Base-by-base conservation (phyloP, 2,113 vertebrate genomes). In the Coturnix japonica region DNA sequence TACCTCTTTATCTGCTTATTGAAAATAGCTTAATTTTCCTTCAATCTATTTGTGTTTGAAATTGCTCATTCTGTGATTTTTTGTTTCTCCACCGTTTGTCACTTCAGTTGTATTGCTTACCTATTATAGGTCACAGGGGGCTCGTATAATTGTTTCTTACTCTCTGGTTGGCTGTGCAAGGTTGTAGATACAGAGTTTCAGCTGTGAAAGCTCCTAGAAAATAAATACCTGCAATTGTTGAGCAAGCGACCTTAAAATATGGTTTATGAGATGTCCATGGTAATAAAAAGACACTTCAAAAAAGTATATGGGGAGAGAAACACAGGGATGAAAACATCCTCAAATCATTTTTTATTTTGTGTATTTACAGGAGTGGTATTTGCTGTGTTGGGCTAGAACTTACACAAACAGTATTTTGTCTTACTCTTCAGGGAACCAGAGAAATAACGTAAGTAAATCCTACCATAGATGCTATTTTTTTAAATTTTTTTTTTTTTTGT, bases 311-410 rank as follows among this genome's bases (percentile, higher is more conserved):
- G 44, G 69, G 93, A 91, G 60, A 88, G 94, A 96, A 92, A 41
- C 19, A 47, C 8, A 35, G 25, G 26, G 70, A 77, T 71, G 91
- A 91, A 94, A 93, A 81, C 69, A 83, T 64, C 30, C 16, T 44
- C 85, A 92, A 92, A 96, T 94, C 25, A 93, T 95, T 91, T 93
- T 93, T 96, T 95, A 96, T 96, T 92, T 89, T 89, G 47, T 87
- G n/a, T 25, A 96, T 96, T 96, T 96, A 95, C 85, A 51, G 78
- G 95, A 85, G 87, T 53, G 82, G 19, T 67, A 67, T 89, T 85
- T 93, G 78, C 87, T 91, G 35, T 64, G 80, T 71, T 39, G 56
- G 84, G 56, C 43, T 91, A 85, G 56, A 89, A 92, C 67, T 74
- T 87, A 67, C 75, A 76, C 3, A 12, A 89, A 89, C 75, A 87